Base-by-base conservation (phyloP, 2,888 invertebrate genomes). In the Acronicta aceris region DNA sequence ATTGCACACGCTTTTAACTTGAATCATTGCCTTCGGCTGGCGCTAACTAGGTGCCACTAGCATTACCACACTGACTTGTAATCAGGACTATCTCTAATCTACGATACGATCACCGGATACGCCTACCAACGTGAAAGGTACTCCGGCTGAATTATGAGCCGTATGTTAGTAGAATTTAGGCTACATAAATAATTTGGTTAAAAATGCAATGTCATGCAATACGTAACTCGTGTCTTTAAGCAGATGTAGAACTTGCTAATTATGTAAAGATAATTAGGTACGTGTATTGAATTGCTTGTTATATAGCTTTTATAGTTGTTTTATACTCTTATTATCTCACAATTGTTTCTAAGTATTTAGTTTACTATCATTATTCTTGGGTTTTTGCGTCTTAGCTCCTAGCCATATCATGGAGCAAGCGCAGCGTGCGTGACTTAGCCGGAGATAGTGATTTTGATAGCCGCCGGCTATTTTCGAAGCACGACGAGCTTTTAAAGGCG, bases 401-500 rank as follows among this genome's bases (percentile, higher is more conserved):
- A 73, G 81, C 74, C 68, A 70, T 79, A 79, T 77, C 79, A 76
- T 62, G 68, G 76, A 67, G 76, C 58, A 78, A 75, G 66, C 67
- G 73, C 71, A 76, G 78, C 81, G 83, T 88, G 88, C 89, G 88
- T 87, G 88, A 86, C 87, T 81, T 81, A 74, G 74, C 71, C 76
- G 56, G 70, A 80, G 85, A 85, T 87, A 83, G 82, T 74, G 79
- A 81, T 79, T 80, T 76, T 71, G 80, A 82, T 83, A 80, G 81
- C 87, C 71, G 61, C 66, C 67, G 84, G 86, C 82, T 77, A 78
- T 84, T 82, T 81, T 79, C 68, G 76, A 82, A 78, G 74, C 83
- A 85, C 85, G 83, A 82, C 69, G 68, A 51, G 65, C 71, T 74
- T 65, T 60, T 61, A 63, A 72, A 75, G 67, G 73, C 71, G 56